Evolutionary conservation across 2,888 invertebrate species (phyloP), one percentile per base, ranked within the genome.

Genomic region (Pseudoips prasinana): DNA sequence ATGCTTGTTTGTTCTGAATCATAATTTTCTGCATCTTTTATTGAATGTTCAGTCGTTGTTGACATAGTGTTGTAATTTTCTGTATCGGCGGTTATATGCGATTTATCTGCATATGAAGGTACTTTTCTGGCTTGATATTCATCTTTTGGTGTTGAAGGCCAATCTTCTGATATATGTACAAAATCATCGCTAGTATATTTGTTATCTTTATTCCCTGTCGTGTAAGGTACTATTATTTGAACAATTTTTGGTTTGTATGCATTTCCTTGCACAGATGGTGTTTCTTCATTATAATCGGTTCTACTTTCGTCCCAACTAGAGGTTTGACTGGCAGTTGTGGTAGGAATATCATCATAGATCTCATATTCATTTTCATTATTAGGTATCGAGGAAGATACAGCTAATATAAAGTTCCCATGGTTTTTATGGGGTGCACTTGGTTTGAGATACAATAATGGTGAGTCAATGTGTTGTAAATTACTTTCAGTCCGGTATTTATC

Each of bases 181-280:
- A 54, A 59, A 10, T 65, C 55, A 32, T 38, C 37, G 3, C 52
- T 48, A 30, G 46, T 54, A 25, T 56, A 63, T 29, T 14, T 3
- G 9, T 65, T 50, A 22, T 57, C 49, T 90, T 91, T 24, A 25
- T 75, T 64, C 9, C 56, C 64, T 22, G 91, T 92, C 1, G 93
- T 94, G 56, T 95, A 95, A 0, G 96, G 96, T 39, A 96, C 93
- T 33, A 96, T 94, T 32, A 95, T 94, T 80, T 95, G 95, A 4
- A 94, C 91, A 69, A 93, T 90, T 68, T 93, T 92, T 3, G 91
- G 89, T 57, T 89, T 89, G 56, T 90, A 90, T n/a, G 57, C 53
- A 46, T 73, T 68, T 38, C 54, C 59, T 41, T 66, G 63, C 32
- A 59, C 48, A 10, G 60, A 53, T 30, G 66, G 51, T 22, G 71